These are phyloP conservation scores for Prunella himalayana DNA, from an alignment of 2,113 vertebrate species.

Conservation along the genomic window DNA sequence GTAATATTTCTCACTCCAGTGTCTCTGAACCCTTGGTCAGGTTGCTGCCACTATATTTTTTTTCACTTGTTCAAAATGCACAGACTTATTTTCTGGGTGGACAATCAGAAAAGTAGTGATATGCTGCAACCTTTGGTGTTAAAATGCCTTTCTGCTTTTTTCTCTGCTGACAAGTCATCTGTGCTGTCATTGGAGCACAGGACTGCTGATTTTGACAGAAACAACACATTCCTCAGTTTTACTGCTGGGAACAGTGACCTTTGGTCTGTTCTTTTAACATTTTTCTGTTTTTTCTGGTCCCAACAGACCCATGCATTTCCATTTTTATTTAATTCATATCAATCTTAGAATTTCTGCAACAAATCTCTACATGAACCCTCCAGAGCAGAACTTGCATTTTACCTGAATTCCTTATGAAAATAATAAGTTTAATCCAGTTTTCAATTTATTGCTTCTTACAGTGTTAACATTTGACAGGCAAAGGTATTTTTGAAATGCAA, in stretches of 20 bases:
- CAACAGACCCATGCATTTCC: not conserved
- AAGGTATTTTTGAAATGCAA: not conserved
- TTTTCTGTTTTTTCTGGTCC: not conserved
- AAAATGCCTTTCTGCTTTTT: not conserved
- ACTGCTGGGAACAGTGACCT: not conserved
- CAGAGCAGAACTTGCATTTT: not conserved
- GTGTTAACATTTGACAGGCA: not conserved
- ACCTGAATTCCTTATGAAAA: not conserved
- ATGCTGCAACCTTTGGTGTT: not conserved
- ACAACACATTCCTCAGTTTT: not conserved
- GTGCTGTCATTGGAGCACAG: rapidly evolving
- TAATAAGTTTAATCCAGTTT: not conserved
- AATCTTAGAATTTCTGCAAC: not conserved
- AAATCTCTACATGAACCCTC: not conserved
- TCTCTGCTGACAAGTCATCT: not conserved
- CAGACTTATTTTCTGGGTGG: not conserved
- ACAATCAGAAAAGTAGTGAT: not conserved
- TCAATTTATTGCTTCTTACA: not conserved
- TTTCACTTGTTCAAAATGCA: not conserved
- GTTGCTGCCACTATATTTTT: not conserved
- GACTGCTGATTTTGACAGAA: not conserved
- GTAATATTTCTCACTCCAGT: not conserved
- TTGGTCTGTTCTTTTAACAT: not conserved
- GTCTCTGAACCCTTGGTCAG: not conserved
- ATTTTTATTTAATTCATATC: not conserved